These are phyloP conservation scores for Datnioides undecimradiatus DNA, from an alignment of 2,113 vertebrate species.

Conservation along the genomic window DNA sequence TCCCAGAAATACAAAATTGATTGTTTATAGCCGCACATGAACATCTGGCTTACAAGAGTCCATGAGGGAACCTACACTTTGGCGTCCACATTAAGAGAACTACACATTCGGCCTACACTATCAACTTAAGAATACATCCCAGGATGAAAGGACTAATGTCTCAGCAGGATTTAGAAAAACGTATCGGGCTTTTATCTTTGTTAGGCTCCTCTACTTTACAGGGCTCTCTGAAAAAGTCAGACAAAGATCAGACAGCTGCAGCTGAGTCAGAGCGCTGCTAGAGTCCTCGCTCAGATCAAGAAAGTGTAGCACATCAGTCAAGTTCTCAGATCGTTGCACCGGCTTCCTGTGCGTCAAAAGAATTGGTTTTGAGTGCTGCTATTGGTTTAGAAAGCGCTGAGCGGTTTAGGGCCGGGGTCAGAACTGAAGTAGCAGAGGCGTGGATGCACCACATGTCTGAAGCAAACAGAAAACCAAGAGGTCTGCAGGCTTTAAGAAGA, in stretches of 20 bases:
- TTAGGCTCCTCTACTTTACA: not conserved
- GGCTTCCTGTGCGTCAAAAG: not conserved
- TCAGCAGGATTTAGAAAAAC: not conserved
- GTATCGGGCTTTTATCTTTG: not conserved
- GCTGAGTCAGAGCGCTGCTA: not conserved
- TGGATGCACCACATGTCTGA: not conserved
- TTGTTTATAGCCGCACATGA: not conserved
- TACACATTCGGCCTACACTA: not conserved
- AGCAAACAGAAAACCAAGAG: not conserved
- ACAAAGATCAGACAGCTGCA: conserved; percentile 4
- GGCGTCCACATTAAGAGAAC: not conserved
- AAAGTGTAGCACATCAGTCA: not conserved
- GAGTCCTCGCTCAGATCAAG: not conserved
- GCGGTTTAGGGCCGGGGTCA: not conserved
- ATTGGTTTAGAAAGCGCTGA: not conserved
- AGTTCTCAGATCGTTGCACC: not conserved
- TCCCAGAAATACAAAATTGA: not conserved
- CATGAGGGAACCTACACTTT: not conserved
- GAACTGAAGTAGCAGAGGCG: not conserved
- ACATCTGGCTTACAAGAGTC: no score
- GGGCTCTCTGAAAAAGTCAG: not conserved
- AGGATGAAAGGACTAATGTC: not conserved
- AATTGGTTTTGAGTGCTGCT: not conserved
- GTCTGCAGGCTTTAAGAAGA: not conserved
- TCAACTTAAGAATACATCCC: not conserved